These are phyloP conservation scores for Leucophenga maculata DNA, from an alignment of 2,888 invertebrate genomes.

Conservation along the genomic window DNA sequence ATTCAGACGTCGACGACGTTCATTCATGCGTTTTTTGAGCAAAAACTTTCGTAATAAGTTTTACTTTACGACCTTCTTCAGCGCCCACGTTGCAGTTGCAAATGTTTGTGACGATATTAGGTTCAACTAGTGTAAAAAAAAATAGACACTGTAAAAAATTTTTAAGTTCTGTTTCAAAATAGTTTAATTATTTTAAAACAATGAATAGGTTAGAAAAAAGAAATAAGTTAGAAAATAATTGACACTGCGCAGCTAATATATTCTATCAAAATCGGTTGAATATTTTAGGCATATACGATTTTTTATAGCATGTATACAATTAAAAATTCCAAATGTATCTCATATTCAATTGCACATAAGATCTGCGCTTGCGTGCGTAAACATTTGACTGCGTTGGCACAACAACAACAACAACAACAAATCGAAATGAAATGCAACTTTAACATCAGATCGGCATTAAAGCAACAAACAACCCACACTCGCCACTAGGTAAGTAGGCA, in stretches of 20 bases:
- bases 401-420: constrained; percentile 9
- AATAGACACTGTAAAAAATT: constrained; percentile 57
- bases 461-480: constrained; percentile 39
- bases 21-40: constrained; percentile 32
- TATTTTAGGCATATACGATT: no score
- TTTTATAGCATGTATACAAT: constrained; percentile 4
- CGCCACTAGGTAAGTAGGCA: constrained; percentile 46
- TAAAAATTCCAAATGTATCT: neutral
- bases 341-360: neutral
- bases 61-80: constrained; percentile 61
- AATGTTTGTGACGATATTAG: neutral
- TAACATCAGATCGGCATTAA: neutral
- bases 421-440: neutral
- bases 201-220: no score
- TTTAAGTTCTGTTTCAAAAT: no score
- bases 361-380: constrained; percentile 14
- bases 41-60: constrained; percentile 58
- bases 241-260: no score
- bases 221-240: no score
- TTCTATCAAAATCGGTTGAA: no score
- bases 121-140: constrained; percentile 11
- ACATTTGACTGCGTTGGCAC: constrained; percentile 17
- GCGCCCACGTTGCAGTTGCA: constrained; percentile 51
- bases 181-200: no score
- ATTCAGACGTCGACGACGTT: neutral